Base-by-base conservation (phyloP, 37 sponge, comb jelly and placozoan genomes). In the Theonella swinhoei region DNA sequence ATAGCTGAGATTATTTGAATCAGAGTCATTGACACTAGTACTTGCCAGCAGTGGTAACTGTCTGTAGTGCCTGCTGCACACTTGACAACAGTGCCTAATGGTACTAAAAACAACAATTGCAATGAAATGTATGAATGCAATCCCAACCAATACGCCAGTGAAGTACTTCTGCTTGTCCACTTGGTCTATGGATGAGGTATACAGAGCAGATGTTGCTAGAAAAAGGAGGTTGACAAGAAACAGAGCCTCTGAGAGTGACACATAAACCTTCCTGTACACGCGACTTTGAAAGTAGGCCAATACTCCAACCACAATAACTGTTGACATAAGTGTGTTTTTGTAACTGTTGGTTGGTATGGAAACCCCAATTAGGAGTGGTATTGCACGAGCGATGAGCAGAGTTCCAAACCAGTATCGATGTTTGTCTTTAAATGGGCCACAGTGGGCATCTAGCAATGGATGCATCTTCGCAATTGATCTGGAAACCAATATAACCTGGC, bases 401-500 rank as follows among this genome's bases (percentile, higher is more conserved):
- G 29, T 1, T 31, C 77, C 77, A 62, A 33, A 4, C 77, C 77
- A 76, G 62, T 76, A 76, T 1, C 36, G 63, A 28, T 33, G 34
- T 19, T 59, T 59, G 77, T 76, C 61, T 76, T 58, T 54, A 22
- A 54, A 60, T 1, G 77, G 77, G 25, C 61, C 77, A 76, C 20
- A 24, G 37, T 76, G 41, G 36, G 63, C 34, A 20, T 76, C 77
- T 59, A 76, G 29, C 22, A 76, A 59, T 59, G 77, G 77, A 59
- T 76, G 38, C 34, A 60, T 47, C 54, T 47, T 47, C 11, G 54
- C 7, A 7, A 47, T 14, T 17, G 14, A 14, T 47, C 54, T 47
- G 7, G 54, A 47, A 14, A 47, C 14, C 54, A 17, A 17, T 14
- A 17, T 7, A 17, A 47, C 54, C 7, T 14, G 54, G 14, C 54